phyloP scores from a whole-genome alignment of 2,888 invertebrate genomes.

The Acanthosoma haemorrhoidale region DNA sequence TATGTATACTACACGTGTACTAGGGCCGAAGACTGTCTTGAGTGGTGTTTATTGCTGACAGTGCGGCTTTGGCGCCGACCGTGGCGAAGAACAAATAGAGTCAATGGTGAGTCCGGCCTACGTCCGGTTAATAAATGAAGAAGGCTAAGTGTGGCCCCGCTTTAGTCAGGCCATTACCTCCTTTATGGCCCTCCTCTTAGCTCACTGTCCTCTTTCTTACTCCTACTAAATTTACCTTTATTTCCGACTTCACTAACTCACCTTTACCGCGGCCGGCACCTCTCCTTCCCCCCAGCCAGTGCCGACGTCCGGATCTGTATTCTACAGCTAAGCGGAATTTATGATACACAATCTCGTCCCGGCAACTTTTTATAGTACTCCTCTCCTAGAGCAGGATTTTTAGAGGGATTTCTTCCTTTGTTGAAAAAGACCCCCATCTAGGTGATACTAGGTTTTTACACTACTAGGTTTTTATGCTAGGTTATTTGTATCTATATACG shows the following conservation, averaged over 20 bases:
- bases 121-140: constrained; percentile 2
- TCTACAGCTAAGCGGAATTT: constrained; percentile 18
- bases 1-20: too few relatives aligned
- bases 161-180: constrained; percentile 23
- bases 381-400: too few relatives aligned
- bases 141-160: constrained; percentile 9
- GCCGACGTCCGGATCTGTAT: background rate
- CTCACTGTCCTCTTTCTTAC: constrained; percentile 20
- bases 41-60: too few relatives aligned
- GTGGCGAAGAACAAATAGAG: constrained; percentile 8
- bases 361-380: background rate
- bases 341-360: background rate
- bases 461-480: too few relatives aligned
- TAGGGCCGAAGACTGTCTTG: too few relatives aligned
- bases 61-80: too few relatives aligned
- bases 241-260: constrained; percentile 26
- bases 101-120: background rate
- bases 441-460: too few relatives aligned
- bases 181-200: background rate
- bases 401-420: too few relatives aligned
- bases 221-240: constrained; percentile 21
- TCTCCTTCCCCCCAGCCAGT: background rate
- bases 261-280: background rate
- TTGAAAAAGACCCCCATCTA: too few relatives aligned
- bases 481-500: too few relatives aligned